Conservation (phyloP, 2,113 vertebrate species). For the Chloropsis cyanopogon region DNA sequence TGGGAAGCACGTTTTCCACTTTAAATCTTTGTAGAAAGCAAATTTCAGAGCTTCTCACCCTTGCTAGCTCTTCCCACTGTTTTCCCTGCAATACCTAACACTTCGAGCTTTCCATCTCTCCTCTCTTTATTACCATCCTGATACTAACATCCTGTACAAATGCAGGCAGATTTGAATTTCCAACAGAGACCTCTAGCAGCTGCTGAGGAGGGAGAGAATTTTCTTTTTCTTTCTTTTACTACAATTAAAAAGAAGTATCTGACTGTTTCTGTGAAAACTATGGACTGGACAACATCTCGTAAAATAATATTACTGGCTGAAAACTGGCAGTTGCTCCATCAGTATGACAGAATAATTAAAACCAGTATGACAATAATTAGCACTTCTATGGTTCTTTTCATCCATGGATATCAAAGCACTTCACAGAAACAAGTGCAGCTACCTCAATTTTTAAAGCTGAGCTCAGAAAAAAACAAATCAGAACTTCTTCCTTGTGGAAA, state of each 20-base stretch:
- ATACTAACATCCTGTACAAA: not conserved
- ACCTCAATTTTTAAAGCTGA: conserved; percentile 58
- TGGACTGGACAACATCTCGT: conserved; percentile 15
- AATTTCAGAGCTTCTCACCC: not conserved
- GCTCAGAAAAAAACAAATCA: conserved; percentile 8
- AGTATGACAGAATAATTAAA: conserved; percentile 64
- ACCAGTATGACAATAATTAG: conserved; percentile 63
- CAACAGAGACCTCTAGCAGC: not conserved
- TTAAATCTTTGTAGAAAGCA: not conserved
- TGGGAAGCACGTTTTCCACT: not conserved
- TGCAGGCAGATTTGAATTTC: not conserved
- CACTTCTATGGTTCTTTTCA: conserved; percentile 66
- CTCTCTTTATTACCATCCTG: not conserved
- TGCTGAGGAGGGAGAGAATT: not conserved
- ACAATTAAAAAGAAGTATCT: conserved; percentile 27
- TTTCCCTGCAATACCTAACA: not conserved
- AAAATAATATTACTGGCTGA: conserved; percentile 1
- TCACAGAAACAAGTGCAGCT: conserved; percentile 50
- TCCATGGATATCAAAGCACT: conserved; percentile 62
- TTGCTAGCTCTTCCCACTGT: not conserved
- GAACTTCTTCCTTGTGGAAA: conserved; percentile 29
- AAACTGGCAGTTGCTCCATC: conserved; percentile 23
- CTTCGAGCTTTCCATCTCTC: not conserved
- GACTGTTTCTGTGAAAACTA: not conserved
- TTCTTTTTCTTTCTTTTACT: not conserved